Conservation (phyloP, 2,113 vertebrate species). For the Catharus minimus region DNA sequence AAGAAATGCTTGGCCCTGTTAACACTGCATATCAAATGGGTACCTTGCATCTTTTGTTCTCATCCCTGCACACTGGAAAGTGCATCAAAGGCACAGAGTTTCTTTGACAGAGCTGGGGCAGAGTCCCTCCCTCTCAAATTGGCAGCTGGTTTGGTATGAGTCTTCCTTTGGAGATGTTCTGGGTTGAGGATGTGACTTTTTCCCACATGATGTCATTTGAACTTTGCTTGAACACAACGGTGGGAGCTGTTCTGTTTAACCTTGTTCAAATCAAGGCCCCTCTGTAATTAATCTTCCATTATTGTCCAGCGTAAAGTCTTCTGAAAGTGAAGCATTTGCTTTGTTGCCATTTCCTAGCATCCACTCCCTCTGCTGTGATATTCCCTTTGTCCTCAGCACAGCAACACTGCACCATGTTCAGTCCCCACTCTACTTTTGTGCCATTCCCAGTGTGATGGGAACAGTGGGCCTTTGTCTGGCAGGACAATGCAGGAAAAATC, state of each 20-base stretch:
- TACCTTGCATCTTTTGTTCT: neutral
- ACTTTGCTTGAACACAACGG: neutral
- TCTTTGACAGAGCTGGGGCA: constrained; percentile 16
- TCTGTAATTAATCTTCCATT: neutral
- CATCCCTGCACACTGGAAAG: neutral
- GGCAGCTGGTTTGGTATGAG: neutral
- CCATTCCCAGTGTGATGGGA: neutral
- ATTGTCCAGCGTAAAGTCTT: neutral
- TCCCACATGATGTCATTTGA: neutral
- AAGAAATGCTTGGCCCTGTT: neutral
- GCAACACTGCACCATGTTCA: neutral
- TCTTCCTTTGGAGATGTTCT: neutral
- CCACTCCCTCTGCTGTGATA: neutral
- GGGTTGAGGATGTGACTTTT: neutral
- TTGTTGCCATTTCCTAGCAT: neutral
- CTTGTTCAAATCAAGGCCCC: neutral
- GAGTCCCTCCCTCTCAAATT: neutral
- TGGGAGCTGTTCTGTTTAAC: neutral
- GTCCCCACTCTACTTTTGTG: neutral
- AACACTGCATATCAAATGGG: constrained; percentile 15
- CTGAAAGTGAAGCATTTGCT: neutral
- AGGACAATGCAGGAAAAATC: neutral
- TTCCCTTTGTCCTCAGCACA: neutral
- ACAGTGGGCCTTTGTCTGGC: constrained; percentile 12
- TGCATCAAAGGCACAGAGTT: neutral